A percentile compares a stretch with the other conserved stretches of the same genome.
Evolutionary conservation across 2,797 vertebrate genomes (phyloP).

Genomic region (Alouatta caraya): DNA sequence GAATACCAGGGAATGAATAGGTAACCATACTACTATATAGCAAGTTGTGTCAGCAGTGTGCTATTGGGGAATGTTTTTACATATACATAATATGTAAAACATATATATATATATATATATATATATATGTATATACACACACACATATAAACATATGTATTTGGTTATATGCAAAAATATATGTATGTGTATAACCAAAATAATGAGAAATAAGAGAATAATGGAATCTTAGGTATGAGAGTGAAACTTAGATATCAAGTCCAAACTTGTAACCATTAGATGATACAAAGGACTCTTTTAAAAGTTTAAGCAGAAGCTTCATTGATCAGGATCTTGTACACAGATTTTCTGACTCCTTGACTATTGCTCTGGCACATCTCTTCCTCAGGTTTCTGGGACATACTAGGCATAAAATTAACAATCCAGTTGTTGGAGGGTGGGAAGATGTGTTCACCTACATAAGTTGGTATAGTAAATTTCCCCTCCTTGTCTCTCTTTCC

Average conservation of each 20-base stretch:
- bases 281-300: not conserved
- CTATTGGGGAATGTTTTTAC: not conserved
- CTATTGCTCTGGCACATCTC: not conserved
- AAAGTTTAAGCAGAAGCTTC: not conserved
- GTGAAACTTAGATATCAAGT: not conserved
- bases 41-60: not conserved
- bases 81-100: not conserved
- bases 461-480: not conserved
- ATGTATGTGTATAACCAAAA: not conserved
- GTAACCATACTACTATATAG: not conserved
- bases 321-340: not conserved
- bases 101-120: not conserved
- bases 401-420: not conserved
- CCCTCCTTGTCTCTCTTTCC: not conserved
- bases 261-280: not conserved
- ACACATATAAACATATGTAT: not conserved
- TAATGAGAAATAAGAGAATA: not conserved
- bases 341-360: not conserved
- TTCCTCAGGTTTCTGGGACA: not conserved
- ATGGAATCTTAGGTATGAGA: not conserved
- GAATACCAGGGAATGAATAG: not conserved
- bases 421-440: too few species aligned
- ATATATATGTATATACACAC: not conserved
- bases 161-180: not conserved
- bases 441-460: not conserved